These are phyloP conservation scores for Labia minor DNA, from an alignment of 2,888 invertebrate species.

Conservation along the genomic window DNA sequence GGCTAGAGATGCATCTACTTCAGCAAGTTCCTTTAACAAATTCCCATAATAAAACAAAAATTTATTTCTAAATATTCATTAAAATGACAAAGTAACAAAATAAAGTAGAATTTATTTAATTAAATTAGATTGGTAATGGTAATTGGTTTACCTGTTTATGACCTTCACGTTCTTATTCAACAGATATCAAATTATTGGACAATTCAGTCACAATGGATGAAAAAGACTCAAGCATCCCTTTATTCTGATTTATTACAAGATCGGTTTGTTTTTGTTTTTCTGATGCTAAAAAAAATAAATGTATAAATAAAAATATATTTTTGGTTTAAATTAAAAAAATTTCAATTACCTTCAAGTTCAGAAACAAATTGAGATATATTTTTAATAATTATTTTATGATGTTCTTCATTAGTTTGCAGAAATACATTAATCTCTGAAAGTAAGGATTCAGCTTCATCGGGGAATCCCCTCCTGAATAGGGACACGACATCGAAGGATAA, in stretches of 20 bases:
- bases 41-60: no score
- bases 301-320: conserved; percentile 14
- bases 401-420: conserved; percentile 56
- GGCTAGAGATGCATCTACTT: conserved; percentile 38
- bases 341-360: conserved; percentile 49
- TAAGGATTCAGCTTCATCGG: conserved; percentile 48
- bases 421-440: conserved; percentile 58
- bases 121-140: no score
- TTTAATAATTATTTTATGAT: conserved; percentile 54
- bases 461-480: no score
- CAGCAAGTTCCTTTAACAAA: conserved; percentile 36
- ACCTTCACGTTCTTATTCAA: conserved; percentile 40
- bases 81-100: no score
- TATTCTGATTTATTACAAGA: conserved; percentile 48
- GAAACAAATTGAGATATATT: conserved; percentile 49
- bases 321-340: no score
- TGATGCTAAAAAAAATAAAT: conserved; percentile 31
- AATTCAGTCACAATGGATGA: conserved; percentile 49
- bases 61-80: no score
- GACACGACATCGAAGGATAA: no score
- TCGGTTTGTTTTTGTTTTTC: conserved; percentile 40
- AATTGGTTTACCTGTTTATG: conserved; percentile 34
- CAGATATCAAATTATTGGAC: conserved; percentile 44
- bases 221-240: conserved; percentile 57
- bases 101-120: no score